Evolutionary conservation across 1,140 invertebrate species (phyloP).

Genomic region (Philaenus spumarius): DNA sequence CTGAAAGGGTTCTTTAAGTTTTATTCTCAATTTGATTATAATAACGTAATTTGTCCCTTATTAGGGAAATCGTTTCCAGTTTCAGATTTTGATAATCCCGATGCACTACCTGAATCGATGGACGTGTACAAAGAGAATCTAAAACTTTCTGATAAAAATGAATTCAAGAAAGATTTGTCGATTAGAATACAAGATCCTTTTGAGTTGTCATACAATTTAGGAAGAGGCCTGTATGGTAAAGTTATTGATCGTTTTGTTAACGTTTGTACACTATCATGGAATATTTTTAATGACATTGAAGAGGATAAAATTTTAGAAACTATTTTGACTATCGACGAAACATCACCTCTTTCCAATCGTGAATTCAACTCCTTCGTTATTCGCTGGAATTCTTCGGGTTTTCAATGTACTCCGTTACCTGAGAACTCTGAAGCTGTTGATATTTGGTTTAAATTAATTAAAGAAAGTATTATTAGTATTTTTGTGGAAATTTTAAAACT

Average conservation of each 20-base stretch:
- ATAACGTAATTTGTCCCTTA: conserved; percentile 1
- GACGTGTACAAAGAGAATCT: not conserved
- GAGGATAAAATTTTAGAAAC: not conserved
- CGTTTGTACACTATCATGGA: not conserved
- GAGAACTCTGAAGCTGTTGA: not conserved
- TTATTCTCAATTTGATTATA: not conserved
- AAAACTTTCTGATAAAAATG: not conserved
- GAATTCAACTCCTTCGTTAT: not conserved
- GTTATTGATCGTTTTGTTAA: not conserved
- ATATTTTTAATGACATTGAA: not conserved
- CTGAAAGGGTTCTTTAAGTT: conserved; percentile 1
- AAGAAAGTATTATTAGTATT: not conserved
- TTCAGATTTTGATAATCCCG: not conserved
- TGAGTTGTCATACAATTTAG: conserved; percentile 2
- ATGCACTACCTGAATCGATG: not conserved
- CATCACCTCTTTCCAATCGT: not conserved
- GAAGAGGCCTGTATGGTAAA: not conserved
- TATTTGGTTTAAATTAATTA: not conserved
- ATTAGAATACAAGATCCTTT: conserved; percentile 6
- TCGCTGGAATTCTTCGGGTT: not conserved
- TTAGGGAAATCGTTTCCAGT: not conserved
- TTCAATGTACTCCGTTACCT: not conserved
- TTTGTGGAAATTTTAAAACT: not conserved
- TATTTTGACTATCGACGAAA: not conserved
- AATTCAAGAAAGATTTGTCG: not conserved